Conservation (phyloP, 2,888 invertebrate genomes). For the Himalopsyche japonica region DNA sequence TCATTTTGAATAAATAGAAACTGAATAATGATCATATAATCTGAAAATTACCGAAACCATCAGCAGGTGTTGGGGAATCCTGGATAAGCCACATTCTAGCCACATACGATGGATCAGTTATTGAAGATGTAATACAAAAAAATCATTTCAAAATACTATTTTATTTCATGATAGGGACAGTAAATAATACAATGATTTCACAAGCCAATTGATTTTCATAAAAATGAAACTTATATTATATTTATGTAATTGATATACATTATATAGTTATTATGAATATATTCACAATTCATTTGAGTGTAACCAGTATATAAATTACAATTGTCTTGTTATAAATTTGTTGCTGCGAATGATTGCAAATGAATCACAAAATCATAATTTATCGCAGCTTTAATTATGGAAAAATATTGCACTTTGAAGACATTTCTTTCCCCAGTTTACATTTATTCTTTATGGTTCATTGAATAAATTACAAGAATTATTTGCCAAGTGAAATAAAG, state of each 20-base stretch:
- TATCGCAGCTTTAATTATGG: background rate
- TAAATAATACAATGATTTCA: background rate
- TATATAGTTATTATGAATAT: too few relatives aligned
- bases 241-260: background rate
- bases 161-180: background rate
- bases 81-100: too few relatives aligned
- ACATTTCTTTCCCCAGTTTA: background rate
- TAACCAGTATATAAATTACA: background rate
- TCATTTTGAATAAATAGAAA: too few relatives aligned
- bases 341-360: background rate
- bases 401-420: background rate
- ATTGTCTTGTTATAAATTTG: too few relatives aligned
- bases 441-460: background rate
- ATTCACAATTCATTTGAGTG: background rate
- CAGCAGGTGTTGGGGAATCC: too few relatives aligned
- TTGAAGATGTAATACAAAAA: background rate
- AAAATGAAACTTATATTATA: background rate
- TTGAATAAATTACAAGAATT: background rate
- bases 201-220: background rate
- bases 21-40: too few relatives aligned
- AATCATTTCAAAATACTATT: background rate
- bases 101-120: too few relatives aligned
- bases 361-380: background rate
- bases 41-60: too few relatives aligned
- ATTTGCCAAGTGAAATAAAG: background rate